Percentiles rank a stretch among this genome's conserved stretches.
Evolutionary conservation across 1,140 invertebrate genomes (phyloP).

Genomic region (Hyposmocoma kahamanoa): DNA sequence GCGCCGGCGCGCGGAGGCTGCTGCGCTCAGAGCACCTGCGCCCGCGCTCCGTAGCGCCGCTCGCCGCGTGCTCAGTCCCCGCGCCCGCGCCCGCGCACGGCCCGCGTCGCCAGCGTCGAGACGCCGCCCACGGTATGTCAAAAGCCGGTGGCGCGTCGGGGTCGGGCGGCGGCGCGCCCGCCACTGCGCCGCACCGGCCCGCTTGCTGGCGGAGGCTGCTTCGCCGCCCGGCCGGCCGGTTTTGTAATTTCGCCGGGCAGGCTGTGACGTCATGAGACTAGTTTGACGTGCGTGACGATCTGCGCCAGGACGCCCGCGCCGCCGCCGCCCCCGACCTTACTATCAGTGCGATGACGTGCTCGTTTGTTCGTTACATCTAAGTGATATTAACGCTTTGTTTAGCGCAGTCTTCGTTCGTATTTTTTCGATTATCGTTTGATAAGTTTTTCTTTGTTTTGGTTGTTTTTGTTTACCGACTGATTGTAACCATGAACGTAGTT

Average conservation of each 20-base stretch:
- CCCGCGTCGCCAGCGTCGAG: constrained; percentile 37
- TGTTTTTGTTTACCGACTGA: too few relatives aligned
- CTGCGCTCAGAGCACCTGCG: constrained; percentile 70
- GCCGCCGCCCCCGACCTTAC: constrained; percentile 59
- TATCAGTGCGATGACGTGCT: constrained; percentile 62
- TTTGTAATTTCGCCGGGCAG: constrained; percentile 67
- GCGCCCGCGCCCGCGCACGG: constrained; percentile 25
- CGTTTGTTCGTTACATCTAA: constrained; percentile 32
- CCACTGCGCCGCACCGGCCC: constrained; percentile 54
- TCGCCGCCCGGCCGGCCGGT: constrained; percentile 62
- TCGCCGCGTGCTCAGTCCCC: constrained; percentile 59
- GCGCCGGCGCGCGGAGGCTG: constrained; percentile 65
- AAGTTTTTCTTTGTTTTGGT: too few relatives aligned
- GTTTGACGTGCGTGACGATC: constrained; percentile 65
- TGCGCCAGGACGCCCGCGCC: constrained; percentile 54
- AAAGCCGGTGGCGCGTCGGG: constrained; percentile 63
- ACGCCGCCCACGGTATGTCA: constrained; percentile 65
- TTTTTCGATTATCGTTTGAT: too few relatives aligned
- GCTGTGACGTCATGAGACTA: constrained; percentile 68
- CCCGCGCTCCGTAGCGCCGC: constrained; percentile 69
- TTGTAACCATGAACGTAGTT: too few relatives aligned
- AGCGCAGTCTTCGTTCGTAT: too few relatives aligned
- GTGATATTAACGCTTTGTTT: background rate
- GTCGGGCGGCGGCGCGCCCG: constrained; percentile 63
- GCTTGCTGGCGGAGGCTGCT: constrained; percentile 40